phyloP scores from a whole-genome alignment of 2,113 vertebrate genomes.

The Podiceps cristatus region DNA sequence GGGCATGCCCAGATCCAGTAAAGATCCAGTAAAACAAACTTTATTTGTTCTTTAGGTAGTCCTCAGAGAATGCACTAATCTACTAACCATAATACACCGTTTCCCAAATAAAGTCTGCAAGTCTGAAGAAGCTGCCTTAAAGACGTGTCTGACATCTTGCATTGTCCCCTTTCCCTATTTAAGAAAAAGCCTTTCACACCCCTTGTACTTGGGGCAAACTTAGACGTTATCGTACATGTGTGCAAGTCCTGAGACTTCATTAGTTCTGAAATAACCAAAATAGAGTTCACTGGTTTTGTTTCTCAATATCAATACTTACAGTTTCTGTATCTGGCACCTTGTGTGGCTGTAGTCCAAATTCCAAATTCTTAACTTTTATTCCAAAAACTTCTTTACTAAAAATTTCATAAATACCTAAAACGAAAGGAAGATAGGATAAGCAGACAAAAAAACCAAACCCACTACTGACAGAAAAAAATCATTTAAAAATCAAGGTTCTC shows the following conservation, averaged over 20 bases:
- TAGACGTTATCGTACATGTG: rapidly evolving
- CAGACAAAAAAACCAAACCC: background rate
- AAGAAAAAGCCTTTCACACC: background rate
- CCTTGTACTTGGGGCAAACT: background rate
- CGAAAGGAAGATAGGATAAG: slow-evolving; percentile 41
- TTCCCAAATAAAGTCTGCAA: background rate
- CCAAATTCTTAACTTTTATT: slow-evolving; percentile 94
- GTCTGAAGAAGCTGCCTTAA: background rate
- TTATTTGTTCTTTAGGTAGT: background rate
- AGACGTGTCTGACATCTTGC: background rate
- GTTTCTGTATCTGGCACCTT: slow-evolving; percentile 95
- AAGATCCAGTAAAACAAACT: too few relatives aligned
- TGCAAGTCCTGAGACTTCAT: background rate
- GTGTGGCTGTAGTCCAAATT: slow-evolving; percentile 96
- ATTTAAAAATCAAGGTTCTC: slow-evolving; percentile 65
- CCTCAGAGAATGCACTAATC: background rate
- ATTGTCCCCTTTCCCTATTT: background rate
- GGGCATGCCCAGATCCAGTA: background rate
- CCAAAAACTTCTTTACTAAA: slow-evolving; percentile 99
- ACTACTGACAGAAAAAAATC: background rate
- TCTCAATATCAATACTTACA: slow-evolving; percentile 75
- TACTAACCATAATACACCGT: background rate
- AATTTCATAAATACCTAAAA: slow-evolving; percentile 97
- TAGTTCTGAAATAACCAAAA: background rate
- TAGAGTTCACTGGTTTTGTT: background rate